Percentiles rank a stretch among this genome's conserved stretches.
These are phyloP conservation scores for Caracal caracal DNA, from an alignment of 2,113 vertebrate genomes.

Conservation along the genomic window DNA sequence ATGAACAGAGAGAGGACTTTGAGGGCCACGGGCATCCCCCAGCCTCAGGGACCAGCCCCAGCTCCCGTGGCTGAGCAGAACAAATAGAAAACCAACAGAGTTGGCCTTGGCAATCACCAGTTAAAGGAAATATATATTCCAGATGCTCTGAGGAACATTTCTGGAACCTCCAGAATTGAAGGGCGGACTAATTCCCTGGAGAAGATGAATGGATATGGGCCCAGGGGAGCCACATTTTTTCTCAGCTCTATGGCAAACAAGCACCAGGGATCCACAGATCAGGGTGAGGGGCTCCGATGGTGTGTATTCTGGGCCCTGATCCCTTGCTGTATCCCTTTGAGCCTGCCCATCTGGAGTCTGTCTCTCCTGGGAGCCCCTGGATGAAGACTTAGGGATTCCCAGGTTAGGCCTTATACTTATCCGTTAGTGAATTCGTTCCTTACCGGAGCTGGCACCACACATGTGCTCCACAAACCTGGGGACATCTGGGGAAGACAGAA, in stretches of 20 bases:
- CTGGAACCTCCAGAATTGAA: constrained; percentile 39
- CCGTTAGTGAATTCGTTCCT: neutral
- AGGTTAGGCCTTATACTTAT: neutral
- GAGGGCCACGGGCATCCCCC: neutral
- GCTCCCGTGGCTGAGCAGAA: neutral
- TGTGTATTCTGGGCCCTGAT: neutral
- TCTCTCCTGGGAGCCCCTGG: neutral
- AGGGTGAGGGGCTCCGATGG: accelerated
- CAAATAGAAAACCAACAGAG: constrained; percentile 46
- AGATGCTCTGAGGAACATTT: constrained; percentile 61
- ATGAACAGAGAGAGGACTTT: neutral
- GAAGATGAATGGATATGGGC: neutral
- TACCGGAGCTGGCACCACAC: neutral
- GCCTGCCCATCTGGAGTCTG: neutral
- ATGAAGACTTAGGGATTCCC: neutral
- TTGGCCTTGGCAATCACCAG: constrained; percentile 30
- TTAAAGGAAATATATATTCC: constrained; percentile 60
- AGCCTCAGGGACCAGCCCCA: neutral
- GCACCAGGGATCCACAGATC: too few species aligned
- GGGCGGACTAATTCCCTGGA: constrained; percentile 12
- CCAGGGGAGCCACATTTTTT: neutral
- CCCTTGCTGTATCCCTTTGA: neutral
- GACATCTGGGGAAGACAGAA: neutral
- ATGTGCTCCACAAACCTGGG: neutral
- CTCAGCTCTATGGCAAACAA: neutral